phyloP scores from a whole-genome alignment of 2,113 vertebrate genomes.

The Sclerurus mexicanus region DNA sequence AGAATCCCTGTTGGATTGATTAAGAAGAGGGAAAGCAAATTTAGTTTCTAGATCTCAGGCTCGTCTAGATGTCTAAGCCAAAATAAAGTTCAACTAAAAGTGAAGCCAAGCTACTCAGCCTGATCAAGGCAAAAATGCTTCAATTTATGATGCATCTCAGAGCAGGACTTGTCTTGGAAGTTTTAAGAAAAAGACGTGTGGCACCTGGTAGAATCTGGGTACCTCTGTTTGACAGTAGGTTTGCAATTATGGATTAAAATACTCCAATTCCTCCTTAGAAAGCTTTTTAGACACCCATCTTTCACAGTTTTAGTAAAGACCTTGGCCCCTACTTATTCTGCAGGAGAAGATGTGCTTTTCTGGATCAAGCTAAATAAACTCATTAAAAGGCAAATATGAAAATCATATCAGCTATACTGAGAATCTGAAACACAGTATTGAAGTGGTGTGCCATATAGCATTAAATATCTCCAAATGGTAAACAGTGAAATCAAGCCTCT shows the following conservation, averaged over 20 bases:
- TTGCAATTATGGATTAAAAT: neutral
- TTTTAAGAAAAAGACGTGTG: neutral
- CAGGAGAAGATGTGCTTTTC: neutral
- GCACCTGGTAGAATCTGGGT: neutral
- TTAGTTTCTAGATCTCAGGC: conserved; percentile 33
- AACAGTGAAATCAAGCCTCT: neutral
- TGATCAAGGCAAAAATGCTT: neutral
- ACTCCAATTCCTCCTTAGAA: neutral
- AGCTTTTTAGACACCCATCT: neutral
- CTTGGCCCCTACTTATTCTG: neutral
- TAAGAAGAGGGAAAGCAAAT: conserved; percentile 22
- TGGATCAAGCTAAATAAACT: neutral
- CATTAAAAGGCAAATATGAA: neutral
- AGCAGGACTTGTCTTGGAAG: neutral
- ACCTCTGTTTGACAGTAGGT: neutral
- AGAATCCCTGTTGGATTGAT: neutral
- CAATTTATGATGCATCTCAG: neutral
- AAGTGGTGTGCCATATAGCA: neutral
- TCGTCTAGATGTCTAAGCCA: conserved; percentile 45
- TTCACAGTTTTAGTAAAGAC: neutral
- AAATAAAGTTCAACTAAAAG: conserved; percentile 61
- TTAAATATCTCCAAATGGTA: neutral
- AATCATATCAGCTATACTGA: neutral
- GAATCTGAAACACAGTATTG: neutral
- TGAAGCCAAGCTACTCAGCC: conserved; percentile 12